phyloP scores from a whole-genome alignment of 1,140 invertebrate genomes.

The Neodiprion pinetum region DNA sequence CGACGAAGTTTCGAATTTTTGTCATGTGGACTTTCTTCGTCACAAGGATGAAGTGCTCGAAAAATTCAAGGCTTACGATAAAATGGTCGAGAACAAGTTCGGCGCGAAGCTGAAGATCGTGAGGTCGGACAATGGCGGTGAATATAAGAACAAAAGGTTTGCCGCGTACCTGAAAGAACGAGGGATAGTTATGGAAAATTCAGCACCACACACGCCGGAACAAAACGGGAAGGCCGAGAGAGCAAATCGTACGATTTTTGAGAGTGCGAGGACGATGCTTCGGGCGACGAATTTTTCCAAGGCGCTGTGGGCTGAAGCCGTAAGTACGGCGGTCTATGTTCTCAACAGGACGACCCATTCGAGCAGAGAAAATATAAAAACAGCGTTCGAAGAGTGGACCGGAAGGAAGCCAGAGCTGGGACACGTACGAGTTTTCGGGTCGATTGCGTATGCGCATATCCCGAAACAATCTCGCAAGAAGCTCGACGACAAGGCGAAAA shows the following conservation, averaged over 20 bases:
- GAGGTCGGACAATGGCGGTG: too few species aligned
- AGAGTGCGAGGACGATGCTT: neutral
- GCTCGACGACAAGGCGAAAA: slow-evolving; percentile 25
- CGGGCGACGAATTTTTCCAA: too few species aligned
- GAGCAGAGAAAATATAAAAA: slow-evolving; percentile 17
- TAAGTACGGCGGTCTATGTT: slow-evolving; percentile 41
- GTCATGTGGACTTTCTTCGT: slow-evolving; percentile 53
- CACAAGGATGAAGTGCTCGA: slow-evolving; percentile 50
- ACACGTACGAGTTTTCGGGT: slow-evolving; percentile 32
- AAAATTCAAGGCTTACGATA: slow-evolving; percentile 48
- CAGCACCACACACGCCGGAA: neutral
- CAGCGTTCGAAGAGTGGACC: slow-evolving; percentile 33
- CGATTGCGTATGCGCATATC: slow-evolving; percentile 23
- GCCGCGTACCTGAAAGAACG: too few species aligned
- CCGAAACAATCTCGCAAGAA: slow-evolving; percentile 28
- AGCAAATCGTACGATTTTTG: neutral
- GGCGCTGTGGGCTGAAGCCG: slow-evolving; percentile 46
- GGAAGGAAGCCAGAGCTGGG: slow-evolving; percentile 24
- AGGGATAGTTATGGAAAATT: neutral
- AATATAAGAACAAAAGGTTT: too few species aligned
- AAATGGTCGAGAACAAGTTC: slow-evolving; percentile 45
- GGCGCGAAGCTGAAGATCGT: slow-evolving; percentile 34
- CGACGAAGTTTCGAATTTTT: slow-evolving; percentile 55
- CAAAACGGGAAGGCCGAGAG: slow-evolving; percentile 4
- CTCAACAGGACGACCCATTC: slow-evolving; percentile 37